Evolutionary conservation across 2,888 invertebrate species (phyloP), one percentile per base, ranked within the genome.

Genomic region (Argynnis bischoffii): DNA sequence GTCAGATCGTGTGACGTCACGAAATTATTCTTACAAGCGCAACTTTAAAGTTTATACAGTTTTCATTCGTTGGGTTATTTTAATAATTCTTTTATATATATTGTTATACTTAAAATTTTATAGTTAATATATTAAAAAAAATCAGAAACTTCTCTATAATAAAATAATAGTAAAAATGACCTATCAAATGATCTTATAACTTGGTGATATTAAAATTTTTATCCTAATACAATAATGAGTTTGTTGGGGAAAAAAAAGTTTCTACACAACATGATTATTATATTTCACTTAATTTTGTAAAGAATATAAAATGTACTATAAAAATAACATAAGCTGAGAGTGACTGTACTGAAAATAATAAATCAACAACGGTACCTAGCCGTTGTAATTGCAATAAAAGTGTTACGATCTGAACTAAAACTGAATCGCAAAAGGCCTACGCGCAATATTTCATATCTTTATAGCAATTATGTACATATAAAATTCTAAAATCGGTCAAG

Each of bases 331-430:
- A 14, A 21, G 56, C 14, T 67, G 70, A 63, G 66, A 55, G 53
- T 55, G 70, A 72, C 26, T 69, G 68, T 72, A 72, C 72, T 56
- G 63, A 54, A 67, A 66, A 70, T 63, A 69, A 70, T 67, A 64
- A 66, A 70, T 56, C 51, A 54, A 57, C 35, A 50, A 47, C 46
- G 63, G 35, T 61, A 64, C 47, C n/a, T n/a, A n/a, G n/a, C n/a
- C 61, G 50, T 63, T 64, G 55, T 59, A 56, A 67, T 61, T 18
- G 35, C 69, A 21, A 63, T 67, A 41, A 67, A 67, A 57, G 35
- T 64, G 66, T 70, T 70, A 71, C 67, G 63, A 69, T 57, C 72
- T 68, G 31, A 71, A 69, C 71, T 71, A 71, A 71, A 67, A 63
- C 54, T 50, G 59, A 67, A 66, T 51, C 16, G 56, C 60, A 26